phyloP scores from a whole-genome alignment of 1,140 invertebrate species.

The Leptinotarsa lineolata region DNA sequence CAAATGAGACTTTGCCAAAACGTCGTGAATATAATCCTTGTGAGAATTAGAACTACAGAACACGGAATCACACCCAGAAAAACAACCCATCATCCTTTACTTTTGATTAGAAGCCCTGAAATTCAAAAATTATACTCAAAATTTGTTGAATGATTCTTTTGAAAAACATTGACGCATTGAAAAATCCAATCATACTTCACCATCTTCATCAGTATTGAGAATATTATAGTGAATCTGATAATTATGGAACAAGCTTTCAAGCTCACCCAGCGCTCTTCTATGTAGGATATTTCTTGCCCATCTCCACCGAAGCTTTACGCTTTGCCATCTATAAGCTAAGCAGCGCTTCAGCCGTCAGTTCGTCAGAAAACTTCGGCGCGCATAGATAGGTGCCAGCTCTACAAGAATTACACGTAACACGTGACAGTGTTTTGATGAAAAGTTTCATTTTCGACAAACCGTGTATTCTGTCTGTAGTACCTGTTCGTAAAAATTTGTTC shows the following conservation, averaged over 20 bases:
- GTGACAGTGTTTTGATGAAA: conserved; percentile 11
- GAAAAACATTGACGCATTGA: neutral
- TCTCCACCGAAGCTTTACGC: conserved; percentile 15
- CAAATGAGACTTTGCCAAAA: too few relatives aligned
- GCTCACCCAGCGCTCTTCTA: neutral
- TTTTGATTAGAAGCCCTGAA: neutral
- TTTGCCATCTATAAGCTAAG: conserved; percentile 13
- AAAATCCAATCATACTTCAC: too few relatives aligned
- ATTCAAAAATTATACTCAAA: neutral
- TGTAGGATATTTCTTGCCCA: conserved; percentile 6
- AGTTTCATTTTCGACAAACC: neutral
- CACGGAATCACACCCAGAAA: too few relatives aligned
- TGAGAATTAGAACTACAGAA: too few relatives aligned
- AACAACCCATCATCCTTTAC: too few relatives aligned
- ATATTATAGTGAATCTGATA: neutral
- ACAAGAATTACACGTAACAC: conserved; percentile 1
- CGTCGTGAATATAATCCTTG: too few relatives aligned
- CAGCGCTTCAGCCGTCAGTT: conserved; percentile 20
- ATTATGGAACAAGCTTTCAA: neutral
- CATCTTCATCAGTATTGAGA: neutral
- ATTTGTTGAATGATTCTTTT: neutral
- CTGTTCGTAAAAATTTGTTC: too few relatives aligned
- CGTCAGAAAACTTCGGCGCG: conserved; percentile 5
- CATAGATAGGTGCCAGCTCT: neutral
- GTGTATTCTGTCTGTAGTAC: neutral